Percentiles rank a stretch among this genome's conserved stretches.
Evolutionary conservation across 2,888 invertebrate species (phyloP).

Genomic region (Sphaerophoria rueppellii): DNA sequence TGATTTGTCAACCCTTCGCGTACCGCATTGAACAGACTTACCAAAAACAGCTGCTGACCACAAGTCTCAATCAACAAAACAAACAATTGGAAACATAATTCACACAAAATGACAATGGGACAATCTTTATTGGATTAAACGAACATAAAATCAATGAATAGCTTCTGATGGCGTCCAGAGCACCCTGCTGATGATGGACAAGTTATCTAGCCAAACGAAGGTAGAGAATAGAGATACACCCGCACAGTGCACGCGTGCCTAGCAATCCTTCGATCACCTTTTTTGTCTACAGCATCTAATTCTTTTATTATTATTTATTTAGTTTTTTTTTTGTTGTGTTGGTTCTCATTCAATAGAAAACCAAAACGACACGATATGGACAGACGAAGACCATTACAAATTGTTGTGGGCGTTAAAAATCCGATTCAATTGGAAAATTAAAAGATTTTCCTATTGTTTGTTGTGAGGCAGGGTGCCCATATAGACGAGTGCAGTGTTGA

Average conservation of each 20-base stretch:
- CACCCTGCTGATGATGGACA: not conserved
- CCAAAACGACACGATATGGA: not conserved
- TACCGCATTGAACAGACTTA: not conserved
- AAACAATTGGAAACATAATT: constrained; percentile 67
- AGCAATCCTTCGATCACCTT: constrained; percentile 69
- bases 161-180: constrained; percentile 2
- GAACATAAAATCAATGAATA: constrained; percentile 62
- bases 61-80: constrained; percentile 70
- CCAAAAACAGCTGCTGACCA: constrained; percentile 69
- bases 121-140: constrained; percentile 72
- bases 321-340: constrained; percentile 2
- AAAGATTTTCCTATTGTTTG: constrained; percentile 69
- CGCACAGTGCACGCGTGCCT: constrained; percentile 64
- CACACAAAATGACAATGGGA: constrained; percentile 61
- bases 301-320: constrained; percentile 29
- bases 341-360: constrained; percentile 49
- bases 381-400: constrained; percentile 79
- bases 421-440: constrained; percentile 77
- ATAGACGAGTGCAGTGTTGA: constrained; percentile 36
- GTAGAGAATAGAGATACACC: constrained; percentile 33
- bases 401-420: constrained; percentile 82
- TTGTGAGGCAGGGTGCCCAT: constrained; percentile 43
- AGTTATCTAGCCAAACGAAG: not conserved
- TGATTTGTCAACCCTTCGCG: constrained; percentile 11
- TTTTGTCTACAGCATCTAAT: constrained; percentile 53